phyloP scores from a whole-genome alignment of 2,113 vertebrate genomes.

The Chrysochloris asiatica region DNA sequence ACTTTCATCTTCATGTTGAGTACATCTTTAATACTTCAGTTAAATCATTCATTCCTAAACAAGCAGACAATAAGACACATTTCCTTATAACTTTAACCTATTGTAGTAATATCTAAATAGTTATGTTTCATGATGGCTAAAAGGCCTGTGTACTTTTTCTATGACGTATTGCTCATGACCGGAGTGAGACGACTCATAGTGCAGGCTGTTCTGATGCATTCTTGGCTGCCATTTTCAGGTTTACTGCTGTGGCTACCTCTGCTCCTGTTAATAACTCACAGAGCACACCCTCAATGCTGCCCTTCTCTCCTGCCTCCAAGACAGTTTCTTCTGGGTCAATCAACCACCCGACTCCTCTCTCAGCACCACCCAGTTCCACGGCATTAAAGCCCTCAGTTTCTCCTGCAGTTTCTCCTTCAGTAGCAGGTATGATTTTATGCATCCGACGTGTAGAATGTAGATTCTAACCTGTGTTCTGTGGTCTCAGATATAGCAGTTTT shows the following conservation, averaged over 20 bases:
- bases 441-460: fast-evolving
- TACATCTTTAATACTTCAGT: background rate
- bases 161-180: background rate
- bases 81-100: conserved; percentile 34
- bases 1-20: background rate
- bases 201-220: background rate
- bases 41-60: conserved; percentile 30
- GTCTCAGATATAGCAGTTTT: background rate
- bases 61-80: conserved; percentile 51
- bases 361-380: conserved; percentile 38
- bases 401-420: conserved; percentile 33
- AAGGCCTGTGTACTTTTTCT: fast-evolving
- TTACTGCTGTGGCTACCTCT: conserved; percentile 83
- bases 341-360: conserved; percentile 64
- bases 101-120: background rate
- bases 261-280: conserved; percentile 68
- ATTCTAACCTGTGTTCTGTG: background rate
- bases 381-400: conserved; percentile 75
- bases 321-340: conserved; percentile 67
- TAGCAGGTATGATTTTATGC: conserved; percentile 72
- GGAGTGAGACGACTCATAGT: background rate
- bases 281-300: conserved; percentile 74
- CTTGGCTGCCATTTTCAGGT: conserved; percentile 82
- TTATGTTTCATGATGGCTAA: background rate
- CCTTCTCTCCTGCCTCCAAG: conserved; percentile 87